Evolutionary conservation across 2,888 invertebrate genomes (phyloP), one percentile per base, ranked within the genome.

Genomic region (Miltochrista miniata): DNA sequence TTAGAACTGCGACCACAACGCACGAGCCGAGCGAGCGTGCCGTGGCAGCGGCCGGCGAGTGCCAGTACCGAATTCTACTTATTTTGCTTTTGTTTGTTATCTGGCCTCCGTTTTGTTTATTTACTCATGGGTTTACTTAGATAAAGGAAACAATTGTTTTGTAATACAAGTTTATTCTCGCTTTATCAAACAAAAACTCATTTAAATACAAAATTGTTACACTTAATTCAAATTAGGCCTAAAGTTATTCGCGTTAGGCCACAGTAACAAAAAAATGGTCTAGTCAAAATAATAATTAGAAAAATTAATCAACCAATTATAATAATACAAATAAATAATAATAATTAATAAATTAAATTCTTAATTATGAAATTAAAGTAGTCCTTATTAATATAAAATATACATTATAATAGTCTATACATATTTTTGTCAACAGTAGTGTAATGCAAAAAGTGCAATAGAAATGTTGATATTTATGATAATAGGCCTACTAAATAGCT

Each of bases 361-460:
- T 48, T 61, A 53, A 47, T 59, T 49, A 51, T 51, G 49, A 54
- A 54, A 67, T 54, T 59, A 60, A 70, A 68, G 55, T 72, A 64
- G 62, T 79, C 45, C n/a, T 52, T 75, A 68, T 64, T 72, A 77
- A 79, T 79, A 72, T 85, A 82, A 81, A 83, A 83, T 83, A 79
- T 84, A 85, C 81, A 83, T 70, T 72, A 62, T 62, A 66, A 76
- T 76, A 79, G 61, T 84, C 77, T 86, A 85, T 85, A 88, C 83
- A 60, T 66, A 86, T 76, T 83, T 78, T 83, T 87, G 84, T 86
- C 76, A 89, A 89, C 89, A 89, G 79, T 82, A 56, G 89, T 89
- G 87, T 86, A 75, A 87, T 83, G 81, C 84, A 89, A 90, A 88
- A 85, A 89, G 88, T 89, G 89, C 88, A 81, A 81, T 83, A 68